Percentiles rank a stretch among this genome's conserved stretches.
phyloP scores from a whole-genome alignment of 1,140 invertebrate species.

The Drosophila paulistorum region DNA sequence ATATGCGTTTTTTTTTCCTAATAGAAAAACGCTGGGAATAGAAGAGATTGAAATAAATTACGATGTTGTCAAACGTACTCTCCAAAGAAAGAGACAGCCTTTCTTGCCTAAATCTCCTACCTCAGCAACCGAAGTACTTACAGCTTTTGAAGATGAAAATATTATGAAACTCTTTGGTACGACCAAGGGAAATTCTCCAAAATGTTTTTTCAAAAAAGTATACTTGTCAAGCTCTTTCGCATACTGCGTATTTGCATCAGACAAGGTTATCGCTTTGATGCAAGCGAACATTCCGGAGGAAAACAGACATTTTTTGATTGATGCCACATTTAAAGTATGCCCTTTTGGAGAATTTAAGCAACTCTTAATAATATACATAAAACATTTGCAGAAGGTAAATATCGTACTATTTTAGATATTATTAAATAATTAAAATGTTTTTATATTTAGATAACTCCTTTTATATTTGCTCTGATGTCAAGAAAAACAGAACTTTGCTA shows the following conservation, averaged over 20 bases:
- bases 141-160: too few species aligned
- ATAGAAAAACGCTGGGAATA: too few species aligned
- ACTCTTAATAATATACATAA: slow-evolving; percentile 16
- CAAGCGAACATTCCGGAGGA: slow-evolving; percentile 7
- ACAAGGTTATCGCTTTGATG: background rate
- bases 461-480: slow-evolving; percentile 18
- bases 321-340: slow-evolving; percentile 15
- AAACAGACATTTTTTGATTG: slow-evolving; percentile 13
- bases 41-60: too few species aligned
- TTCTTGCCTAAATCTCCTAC: too few species aligned
- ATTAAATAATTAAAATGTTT: slow-evolving; percentile 9
- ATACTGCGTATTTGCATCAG: too few species aligned
- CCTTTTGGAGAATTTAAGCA: slow-evolving; percentile 18
- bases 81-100: too few species aligned
- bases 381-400: slow-evolving; percentile 22
- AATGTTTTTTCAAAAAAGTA: too few species aligned
- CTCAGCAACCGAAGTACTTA: too few species aligned
- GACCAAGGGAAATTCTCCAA: too few species aligned
- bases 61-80: too few species aligned
- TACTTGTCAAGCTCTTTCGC: slow-evolving; percentile 3
- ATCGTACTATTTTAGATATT: slow-evolving; percentile 1
- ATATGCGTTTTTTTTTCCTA: too few species aligned
- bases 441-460: too few species aligned
- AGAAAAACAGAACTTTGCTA: slow-evolving; percentile 12
- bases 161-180: background rate